These are phyloP conservation scores for Pipistrellus kuhlii DNA, from an alignment of 2,797 vertebrate genomes.

Conservation along the genomic window DNA sequence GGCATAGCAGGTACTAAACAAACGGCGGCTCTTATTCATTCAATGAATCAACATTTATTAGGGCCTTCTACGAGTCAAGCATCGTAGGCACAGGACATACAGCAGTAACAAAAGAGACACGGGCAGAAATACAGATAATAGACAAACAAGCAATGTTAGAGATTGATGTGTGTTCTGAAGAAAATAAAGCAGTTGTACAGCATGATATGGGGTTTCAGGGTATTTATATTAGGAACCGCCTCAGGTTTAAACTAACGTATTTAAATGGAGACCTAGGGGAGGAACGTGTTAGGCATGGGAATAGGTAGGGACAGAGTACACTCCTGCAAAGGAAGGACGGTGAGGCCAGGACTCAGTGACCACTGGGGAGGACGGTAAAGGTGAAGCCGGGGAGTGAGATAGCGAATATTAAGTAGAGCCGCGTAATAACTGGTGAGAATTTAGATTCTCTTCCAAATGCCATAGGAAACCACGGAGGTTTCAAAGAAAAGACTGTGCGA, in stretches of 20 bases:
- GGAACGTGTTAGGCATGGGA: not conserved
- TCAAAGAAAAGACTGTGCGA: not conserved
- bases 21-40: not conserved
- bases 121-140: not conserved
- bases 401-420: not conserved
- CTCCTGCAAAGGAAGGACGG: not conserved
- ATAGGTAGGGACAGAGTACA: not conserved
- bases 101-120: not conserved
- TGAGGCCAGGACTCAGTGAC: not conserved
- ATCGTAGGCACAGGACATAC: not conserved
- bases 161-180: not conserved
- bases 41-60: not conserved
- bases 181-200: slow-evolving; percentile 5
- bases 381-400: not conserved
- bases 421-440: not conserved
- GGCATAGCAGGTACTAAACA: not conserved
- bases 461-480: not conserved
- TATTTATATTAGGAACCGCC: not conserved
- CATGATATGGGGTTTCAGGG: not conserved
- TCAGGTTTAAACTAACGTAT: not conserved
- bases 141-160: slow-evolving; percentile 5
- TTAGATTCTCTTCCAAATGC: slow-evolving; percentile 42
- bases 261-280: not conserved
- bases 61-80: not conserved
- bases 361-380: not conserved